These are phyloP conservation scores for Metopia argyrocephala DNA, from an alignment of 2,888 invertebrate species.

Conservation along the genomic window DNA sequence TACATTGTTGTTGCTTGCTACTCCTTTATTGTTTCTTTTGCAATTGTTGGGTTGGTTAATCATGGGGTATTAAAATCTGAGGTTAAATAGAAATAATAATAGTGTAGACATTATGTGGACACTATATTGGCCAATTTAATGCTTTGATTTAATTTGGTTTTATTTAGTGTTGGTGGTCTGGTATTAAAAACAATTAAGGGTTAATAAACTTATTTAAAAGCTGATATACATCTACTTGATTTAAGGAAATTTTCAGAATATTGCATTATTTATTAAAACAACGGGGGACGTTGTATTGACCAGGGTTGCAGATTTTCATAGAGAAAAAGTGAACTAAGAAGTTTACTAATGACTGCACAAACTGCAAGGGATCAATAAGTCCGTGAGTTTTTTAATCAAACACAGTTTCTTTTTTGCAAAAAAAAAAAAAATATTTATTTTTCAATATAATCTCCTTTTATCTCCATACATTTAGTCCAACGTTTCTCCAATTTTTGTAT, in stretches of 20 bases:
- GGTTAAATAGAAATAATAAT: conserved; percentile 1
- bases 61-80: conserved; percentile 7
- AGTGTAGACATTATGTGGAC: not conserved
- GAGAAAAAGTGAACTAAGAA: too few species aligned
- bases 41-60: not conserved
- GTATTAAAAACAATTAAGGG: not conserved
- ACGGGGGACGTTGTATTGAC: too few species aligned
- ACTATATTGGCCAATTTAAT: not conserved
- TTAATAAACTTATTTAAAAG: not conserved
- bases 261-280: too few species aligned
- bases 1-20: not conserved
- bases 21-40: not conserved
- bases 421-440: too few species aligned
- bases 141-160: not conserved
- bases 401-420: too few species aligned
- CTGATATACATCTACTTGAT: not conserved
- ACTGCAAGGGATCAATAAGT: too few species aligned
- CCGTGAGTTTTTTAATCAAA: too few species aligned
- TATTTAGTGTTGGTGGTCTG: not conserved
- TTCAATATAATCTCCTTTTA: too few species aligned
- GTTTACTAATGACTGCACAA: too few species aligned
- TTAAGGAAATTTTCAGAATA: not conserved
- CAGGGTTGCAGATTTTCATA: too few species aligned
- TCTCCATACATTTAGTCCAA: too few species aligned
- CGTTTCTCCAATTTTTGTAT: too few species aligned